Percentiles rank a stretch among this genome's conserved stretches.
Evolutionary conservation across 53 echinoderm and acorn worm genomes (phyloP).

Genomic region (Astropecten irregularis): DNA sequence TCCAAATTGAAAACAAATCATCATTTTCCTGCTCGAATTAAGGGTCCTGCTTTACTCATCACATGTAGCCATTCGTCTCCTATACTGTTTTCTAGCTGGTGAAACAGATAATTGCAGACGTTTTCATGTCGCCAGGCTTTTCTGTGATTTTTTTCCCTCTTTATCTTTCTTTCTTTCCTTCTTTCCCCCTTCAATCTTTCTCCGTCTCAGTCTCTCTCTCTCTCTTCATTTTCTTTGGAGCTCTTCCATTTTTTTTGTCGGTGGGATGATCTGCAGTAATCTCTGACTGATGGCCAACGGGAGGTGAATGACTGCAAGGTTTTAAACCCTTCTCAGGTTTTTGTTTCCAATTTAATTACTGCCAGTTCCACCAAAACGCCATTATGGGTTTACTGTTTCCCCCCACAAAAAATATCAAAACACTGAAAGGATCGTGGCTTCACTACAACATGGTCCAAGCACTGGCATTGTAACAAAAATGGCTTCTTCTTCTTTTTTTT

Average conservation of each 20-base stretch:
- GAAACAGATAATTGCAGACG: constrained; percentile 46
- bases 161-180: background rate
- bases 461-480: too few species aligned
- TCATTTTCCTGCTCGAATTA: constrained; percentile 42
- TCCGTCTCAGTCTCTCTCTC: too few species aligned
- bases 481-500: too few species aligned
- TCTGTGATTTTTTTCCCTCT: background rate
- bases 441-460: too few species aligned
- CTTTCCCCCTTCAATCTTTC: too few species aligned
- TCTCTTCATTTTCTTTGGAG: too few species aligned
- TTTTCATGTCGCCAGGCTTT: constrained; percentile 31
- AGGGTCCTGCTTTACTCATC: constrained; percentile 47
- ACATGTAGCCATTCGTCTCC: background rate
- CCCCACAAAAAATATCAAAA: too few species aligned
- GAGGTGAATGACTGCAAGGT: constrained; percentile 45
- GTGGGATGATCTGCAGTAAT: constrained; percentile 31
- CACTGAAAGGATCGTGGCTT: too few species aligned
- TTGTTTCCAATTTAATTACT: background rate
- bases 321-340: background rate
- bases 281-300: constrained; percentile 11
- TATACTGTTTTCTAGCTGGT: constrained; percentile 15
- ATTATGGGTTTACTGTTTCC: too few species aligned
- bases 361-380: too few species aligned
- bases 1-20: constrained; percentile 52
- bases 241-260: background rate